These are phyloP conservation scores for Sitodiplosis mosellana DNA, from an alignment of 1,140 invertebrate species.

Conservation along the genomic window DNA sequence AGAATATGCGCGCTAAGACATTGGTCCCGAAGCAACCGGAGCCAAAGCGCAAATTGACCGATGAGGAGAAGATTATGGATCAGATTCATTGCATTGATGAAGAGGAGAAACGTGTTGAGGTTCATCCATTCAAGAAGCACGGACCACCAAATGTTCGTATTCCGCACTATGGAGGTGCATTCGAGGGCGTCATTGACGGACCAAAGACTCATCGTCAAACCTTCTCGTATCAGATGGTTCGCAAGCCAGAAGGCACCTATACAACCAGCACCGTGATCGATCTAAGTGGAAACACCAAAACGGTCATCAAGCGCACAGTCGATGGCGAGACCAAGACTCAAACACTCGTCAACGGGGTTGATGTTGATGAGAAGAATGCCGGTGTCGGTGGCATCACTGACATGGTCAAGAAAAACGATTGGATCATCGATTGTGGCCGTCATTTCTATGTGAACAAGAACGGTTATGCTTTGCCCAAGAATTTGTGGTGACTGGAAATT, in stretches of 20 bases:
- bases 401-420: background rate
- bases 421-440: constrained; percentile 8
- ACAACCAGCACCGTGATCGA: constrained; percentile 21
- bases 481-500: constrained; percentile 21
- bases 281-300: constrained; percentile 17
- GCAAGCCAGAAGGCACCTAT: constrained; percentile 21
- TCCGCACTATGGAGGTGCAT: constrained; percentile 15
- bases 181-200: constrained; percentile 17
- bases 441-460: constrained; percentile 24
- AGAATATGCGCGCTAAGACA: constrained; percentile 15
- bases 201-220: constrained; percentile 25
- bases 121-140: background rate
- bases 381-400: background rate
- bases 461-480: constrained; percentile 24
- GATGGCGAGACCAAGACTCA: constrained; percentile 15
- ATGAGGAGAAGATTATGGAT: constrained; percentile 22
- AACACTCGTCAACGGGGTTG: constrained; percentile 7
- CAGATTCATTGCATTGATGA: constrained; percentile 19
- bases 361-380: background rate
- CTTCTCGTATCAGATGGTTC: constrained; percentile 21
- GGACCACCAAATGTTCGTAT: constrained; percentile 9
- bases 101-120: constrained; percentile 7
- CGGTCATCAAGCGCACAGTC: constrained; percentile 16
- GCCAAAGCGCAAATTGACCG: constrained; percentile 11
- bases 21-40: constrained; percentile 6